These are phyloP conservation scores for Odocoileus virginianus DNA, from an alignment of 2,113 vertebrate genomes.

Conservation along the genomic window DNA sequence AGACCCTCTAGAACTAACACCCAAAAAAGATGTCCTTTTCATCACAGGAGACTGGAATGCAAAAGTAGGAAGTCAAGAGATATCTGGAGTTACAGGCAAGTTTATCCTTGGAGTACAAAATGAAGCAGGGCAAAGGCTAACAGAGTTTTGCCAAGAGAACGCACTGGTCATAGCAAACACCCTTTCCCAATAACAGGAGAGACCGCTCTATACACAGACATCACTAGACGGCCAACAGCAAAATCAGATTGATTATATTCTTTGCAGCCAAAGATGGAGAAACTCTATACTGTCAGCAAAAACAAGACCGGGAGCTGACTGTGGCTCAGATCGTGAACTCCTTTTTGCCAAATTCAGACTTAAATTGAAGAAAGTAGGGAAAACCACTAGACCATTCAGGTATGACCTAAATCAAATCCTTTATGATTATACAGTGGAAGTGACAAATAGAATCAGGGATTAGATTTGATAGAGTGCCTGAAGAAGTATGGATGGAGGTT, in stretches of 20 bases:
- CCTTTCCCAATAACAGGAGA: not conserved
- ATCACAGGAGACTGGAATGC: not conserved
- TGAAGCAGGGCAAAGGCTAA: not conserved
- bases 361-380: not conserved
- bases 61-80: not conserved
- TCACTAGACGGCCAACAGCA: not conserved
- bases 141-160: not conserved
- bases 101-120: not conserved
- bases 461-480: not conserved
- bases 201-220: not conserved
- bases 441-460: not conserved
- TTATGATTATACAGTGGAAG: not conserved
- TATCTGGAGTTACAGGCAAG: not conserved
- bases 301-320: not conserved
- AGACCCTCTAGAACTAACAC: not conserved
- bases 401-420: not conserved
- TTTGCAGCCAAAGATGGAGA: not conserved
- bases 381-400: not conserved
- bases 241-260: not conserved
- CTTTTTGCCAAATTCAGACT: not conserved
- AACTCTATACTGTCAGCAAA: not conserved
- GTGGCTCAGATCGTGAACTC: not conserved
- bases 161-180: not conserved
- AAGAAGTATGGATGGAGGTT: not conserved
- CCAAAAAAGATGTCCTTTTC: not conserved